Conservation (phyloP, 1,140 invertebrate species). For the Phenacoccus solenopsis region DNA sequence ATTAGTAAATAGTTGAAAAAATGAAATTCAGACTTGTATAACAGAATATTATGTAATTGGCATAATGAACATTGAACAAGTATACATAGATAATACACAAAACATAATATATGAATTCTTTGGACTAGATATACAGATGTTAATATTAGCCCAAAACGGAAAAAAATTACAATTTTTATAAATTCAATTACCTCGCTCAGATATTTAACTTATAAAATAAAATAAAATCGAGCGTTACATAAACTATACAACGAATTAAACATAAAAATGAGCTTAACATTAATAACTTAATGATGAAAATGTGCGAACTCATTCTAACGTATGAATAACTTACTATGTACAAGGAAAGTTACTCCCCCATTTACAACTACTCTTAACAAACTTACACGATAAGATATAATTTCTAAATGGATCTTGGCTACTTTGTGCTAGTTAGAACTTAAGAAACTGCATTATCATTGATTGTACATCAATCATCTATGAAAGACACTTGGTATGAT, state of each 20-base stretch:
- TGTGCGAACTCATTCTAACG: not conserved
- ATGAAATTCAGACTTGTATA: no score
- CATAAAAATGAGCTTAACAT: not conserved
- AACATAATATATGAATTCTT: no score
- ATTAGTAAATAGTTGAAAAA: no score
- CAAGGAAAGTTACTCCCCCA: not conserved
- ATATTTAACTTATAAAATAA: no score
- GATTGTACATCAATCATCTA: not conserved
- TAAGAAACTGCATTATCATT: not conserved
- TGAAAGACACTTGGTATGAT: slow-evolving; percentile 1
- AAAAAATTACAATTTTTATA: no score
- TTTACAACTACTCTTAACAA: not conserved
- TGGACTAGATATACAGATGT: no score
- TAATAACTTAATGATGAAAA: not conserved
- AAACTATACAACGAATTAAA: not conserved
- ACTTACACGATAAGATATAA: not conserved
- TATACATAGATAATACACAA: no score
- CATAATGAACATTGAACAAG: no score
- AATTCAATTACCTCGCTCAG: no score
- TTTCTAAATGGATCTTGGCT: not conserved
- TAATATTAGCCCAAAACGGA: no score
- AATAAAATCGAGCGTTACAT: not conserved
- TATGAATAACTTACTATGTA: not conserved
- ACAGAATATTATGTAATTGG: no score
- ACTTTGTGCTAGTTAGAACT: not conserved